Evolutionary conservation across 2,113 vertebrate genomes (phyloP), one percentile per base, ranked within the genome.

Genomic region (Xiphophorus hellerii): DNA sequence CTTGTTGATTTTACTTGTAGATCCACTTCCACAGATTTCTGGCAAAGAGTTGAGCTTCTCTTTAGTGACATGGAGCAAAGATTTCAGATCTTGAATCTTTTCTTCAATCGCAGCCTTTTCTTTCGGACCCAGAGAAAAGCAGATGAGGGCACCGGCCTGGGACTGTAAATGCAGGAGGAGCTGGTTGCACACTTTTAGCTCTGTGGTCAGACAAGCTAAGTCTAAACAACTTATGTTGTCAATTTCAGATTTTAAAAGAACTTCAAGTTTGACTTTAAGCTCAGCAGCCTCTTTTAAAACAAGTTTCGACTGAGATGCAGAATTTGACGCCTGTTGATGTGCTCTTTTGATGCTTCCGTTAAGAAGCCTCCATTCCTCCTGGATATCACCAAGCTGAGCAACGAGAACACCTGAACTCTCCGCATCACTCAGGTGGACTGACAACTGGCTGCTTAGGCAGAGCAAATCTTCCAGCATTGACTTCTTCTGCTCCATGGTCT

Each of bases 71-170:
- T 94, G 90, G 28, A 97, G 27, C 25, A 94, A 90, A 29, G 83
- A 88, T 76, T 91, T 93, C 69, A 98, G 80, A 62, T 93, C 87
- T 44, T 90, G 88, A 42, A 97, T 70, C 37, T 84, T 77, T 22
- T 33, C 87, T 70, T 94, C 92, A 51, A 97, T 85, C 76, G 91
- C 81, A 10, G 84, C 77, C 82, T 93, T 95, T 76, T 98, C 98
- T 76, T 93, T 94, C 42, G 92, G 92, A 65, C 96, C 96, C 84
- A 96, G 93, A 76, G 94, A 92, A 81, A 95, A 95, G 71, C 94
- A 94, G 75, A 93, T 91, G 30, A 95, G 95, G 66, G 92, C 74
- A n/a, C 96, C 94, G 20, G 90, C 90, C 64, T 76, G 90, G 61
- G 92, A 94, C 79, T 92, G 93, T 25, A 97, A 88, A 1, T 90